Base-by-base conservation (phyloP, 1,140 invertebrate genomes). In the Drosophila tropicalis region DNA sequence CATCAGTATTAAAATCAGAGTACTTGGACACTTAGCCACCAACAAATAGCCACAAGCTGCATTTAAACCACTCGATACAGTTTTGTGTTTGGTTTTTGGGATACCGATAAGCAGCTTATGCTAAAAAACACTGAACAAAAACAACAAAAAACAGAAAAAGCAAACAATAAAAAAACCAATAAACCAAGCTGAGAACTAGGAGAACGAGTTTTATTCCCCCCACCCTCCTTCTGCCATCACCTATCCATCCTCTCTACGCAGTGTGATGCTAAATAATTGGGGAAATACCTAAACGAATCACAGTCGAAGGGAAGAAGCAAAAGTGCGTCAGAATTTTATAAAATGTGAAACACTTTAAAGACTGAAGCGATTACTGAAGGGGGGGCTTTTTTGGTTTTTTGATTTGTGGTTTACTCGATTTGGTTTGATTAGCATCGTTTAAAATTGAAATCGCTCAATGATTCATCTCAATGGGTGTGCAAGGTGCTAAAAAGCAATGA, bases 21-120 rank as follows among this genome's bases (percentile, higher is more conserved):
- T 75, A 67, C 70, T 15, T 32, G 44, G 44, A 9, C 15, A 57
- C 55, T 32, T 57, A 55, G 40, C 66, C 67, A 65, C 58, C 41
- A 54, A 66, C 54, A 67, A 70, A 71, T 41, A 34, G 73, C 73
- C 76, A 73, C 62, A 67, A 62, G 69, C 66, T 34, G 29, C 40
- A 51, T 51, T 51, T 9, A 9, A 19, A 51, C 9, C 44, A 36
- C 12, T 7, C 47, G 56, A 63, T 86, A 51, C 44, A 51, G 71
- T 79, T 87, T 87, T 76, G 71, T 61, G 66, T 85, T 86, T 70
- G 13, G 75, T 64, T 56, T 70, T 58, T 57, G 19, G 65, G 32
- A 39, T 25, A 17, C 17, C 44, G 36, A 66, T 79, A 87, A 87
- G 79, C 68, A 32, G 83, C 65, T 85, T 84, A 85, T 77, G 73